A percentile compares a stretch with the other conserved stretches of the same genome.
Evolutionary conservation across 2,797 vertebrate species (phyloP).

Genomic region (Sandelia bainsii): DNA sequence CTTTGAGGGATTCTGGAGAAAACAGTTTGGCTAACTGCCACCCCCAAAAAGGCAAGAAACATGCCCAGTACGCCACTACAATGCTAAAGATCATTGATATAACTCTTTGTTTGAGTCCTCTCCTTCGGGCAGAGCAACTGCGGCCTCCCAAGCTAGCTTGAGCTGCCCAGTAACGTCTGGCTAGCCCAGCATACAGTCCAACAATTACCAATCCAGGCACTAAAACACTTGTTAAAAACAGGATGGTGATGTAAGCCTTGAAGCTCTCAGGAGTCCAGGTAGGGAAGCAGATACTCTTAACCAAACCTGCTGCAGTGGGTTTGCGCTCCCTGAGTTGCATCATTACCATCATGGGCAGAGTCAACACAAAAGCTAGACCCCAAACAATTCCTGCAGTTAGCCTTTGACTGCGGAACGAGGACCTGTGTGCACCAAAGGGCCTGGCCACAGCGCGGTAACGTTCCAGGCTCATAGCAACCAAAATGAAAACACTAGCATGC

Average conservation of each 20-base stretch:
- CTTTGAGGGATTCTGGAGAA: constrained; percentile 71
- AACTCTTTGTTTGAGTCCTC: constrained; percentile 78
- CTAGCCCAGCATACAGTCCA: constrained; percentile 79
- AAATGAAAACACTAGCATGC: constrained; percentile 89
- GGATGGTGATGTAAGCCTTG: constrained; percentile 83
- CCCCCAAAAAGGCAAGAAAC: constrained; percentile 91
- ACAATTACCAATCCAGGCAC: constrained; percentile 83
- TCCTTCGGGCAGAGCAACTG: constrained; percentile 31
- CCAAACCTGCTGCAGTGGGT: constrained; percentile 50
- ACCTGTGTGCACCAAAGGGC: constrained; percentile 81
- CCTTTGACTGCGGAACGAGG: constrained; percentile 59
- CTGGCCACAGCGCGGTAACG: constrained; percentile 87
- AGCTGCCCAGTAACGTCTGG: constrained; percentile 72
- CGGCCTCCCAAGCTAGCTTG: constrained; percentile 65
- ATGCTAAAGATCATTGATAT: constrained; percentile 87
- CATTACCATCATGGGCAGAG: constrained; percentile 90
- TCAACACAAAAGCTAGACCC: constrained; percentile 81
- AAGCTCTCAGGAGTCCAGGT: constrained; percentile 88
- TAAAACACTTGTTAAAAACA: constrained; percentile 87
- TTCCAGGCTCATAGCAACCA: constrained; percentile 90
- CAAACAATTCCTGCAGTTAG: constrained; percentile 79
- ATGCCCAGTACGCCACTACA: constrained; percentile 87
- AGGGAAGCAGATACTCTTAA: constrained; percentile 88
- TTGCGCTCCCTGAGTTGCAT: constrained; percentile 81
- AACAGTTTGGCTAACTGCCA: constrained; percentile 89